Base-by-base conservation (phyloP, 2,113 vertebrate species). In the Gasterosteus aculeatus region DNA sequence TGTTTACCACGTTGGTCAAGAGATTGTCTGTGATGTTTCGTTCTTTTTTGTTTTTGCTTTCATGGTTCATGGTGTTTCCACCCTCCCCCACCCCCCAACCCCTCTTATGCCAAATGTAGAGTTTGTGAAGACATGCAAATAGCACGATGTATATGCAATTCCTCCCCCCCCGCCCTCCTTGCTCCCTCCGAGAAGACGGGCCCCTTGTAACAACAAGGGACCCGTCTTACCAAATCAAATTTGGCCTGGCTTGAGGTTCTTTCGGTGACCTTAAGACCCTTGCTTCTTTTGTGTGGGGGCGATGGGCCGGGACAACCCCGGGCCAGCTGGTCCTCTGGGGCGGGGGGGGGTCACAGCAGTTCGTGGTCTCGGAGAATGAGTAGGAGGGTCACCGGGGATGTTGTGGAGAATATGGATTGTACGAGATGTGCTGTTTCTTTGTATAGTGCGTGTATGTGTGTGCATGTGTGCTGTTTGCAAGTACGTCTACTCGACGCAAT, bases 91-190 rank as follows among this genome's bases (percentile, higher is more conserved):
- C 51, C n/a, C n/a, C 74, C 69, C 49, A 7, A 18, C 67, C 44
- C 69, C 46, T 12, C 68, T 67, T 16, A 87, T 91, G 90, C 92
- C 93, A 93, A 92, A 93, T 93, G 81, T 91, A 89, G 80, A 86
- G 85, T 90, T 91, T 87, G 71, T 90, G 60, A 89, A 91, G 85
- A 90, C 86, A 87, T 88, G 84, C 86, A 87, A 92, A 88, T 92
- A 93, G 88, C 88, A 92, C 87, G 89, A 89, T 82, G 92, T 94
- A 93, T 93, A 93, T 95, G 94, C 94, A 95, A 92, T 85, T 77
- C 82, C 81, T n/a, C 83, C 84, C 84, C 85, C 80, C 79, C 76
- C 38, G 72, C 67, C 77, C 69, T 84, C 80, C 85, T 80, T 80
- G 77, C 38, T 75, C 67, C 75, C 69, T 84, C 80, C 49, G 22